These are phyloP conservation scores for Tenodera sinensis DNA, from an alignment of 2,888 invertebrate genomes.

Conservation along the genomic window DNA sequence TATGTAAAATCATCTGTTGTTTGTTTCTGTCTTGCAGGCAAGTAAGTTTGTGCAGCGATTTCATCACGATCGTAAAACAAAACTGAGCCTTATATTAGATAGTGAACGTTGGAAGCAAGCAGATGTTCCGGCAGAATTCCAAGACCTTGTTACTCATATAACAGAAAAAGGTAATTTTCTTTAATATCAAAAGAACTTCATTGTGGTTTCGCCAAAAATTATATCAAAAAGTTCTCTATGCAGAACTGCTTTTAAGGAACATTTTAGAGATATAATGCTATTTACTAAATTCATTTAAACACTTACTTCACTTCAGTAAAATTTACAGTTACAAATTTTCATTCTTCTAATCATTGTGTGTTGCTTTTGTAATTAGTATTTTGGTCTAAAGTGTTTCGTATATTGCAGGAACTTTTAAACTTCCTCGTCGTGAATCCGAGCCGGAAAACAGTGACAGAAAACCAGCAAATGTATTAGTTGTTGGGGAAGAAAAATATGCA, in stretches of 20 bases:
- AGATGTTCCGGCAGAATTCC: slow-evolving; percentile 86
- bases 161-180: slow-evolving; percentile 35
- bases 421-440: slow-evolving; percentile 3
- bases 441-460: slow-evolving; percentile 27
- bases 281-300: no score
- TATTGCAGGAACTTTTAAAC: slow-evolving; percentile 12
- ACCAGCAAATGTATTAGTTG: slow-evolving; percentile 47
- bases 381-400: slow-evolving; percentile 35
- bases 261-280: no score
- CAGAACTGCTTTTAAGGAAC: no score
- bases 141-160: slow-evolving; percentile 74
- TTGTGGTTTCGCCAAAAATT: no score
- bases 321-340: neutral
- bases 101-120: slow-evolving; percentile 92
- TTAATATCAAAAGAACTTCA: no score
- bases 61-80: slow-evolving; percentile 82
- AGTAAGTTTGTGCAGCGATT: slow-evolving; percentile 88
- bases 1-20: neutral
- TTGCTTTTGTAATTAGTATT: neutral
- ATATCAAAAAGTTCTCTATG: no score
- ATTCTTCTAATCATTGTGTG: neutral
- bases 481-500: slow-evolving; percentile 69
- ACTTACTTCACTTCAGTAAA: no score
- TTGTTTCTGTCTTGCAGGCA: slow-evolving; percentile 55
- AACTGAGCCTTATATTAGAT: slow-evolving; percentile 80